Percentiles rank a stretch among this genome's conserved stretches.
Evolutionary conservation across 1,140 invertebrate species (phyloP).

Genomic region (Phymastichus coffea): DNA sequence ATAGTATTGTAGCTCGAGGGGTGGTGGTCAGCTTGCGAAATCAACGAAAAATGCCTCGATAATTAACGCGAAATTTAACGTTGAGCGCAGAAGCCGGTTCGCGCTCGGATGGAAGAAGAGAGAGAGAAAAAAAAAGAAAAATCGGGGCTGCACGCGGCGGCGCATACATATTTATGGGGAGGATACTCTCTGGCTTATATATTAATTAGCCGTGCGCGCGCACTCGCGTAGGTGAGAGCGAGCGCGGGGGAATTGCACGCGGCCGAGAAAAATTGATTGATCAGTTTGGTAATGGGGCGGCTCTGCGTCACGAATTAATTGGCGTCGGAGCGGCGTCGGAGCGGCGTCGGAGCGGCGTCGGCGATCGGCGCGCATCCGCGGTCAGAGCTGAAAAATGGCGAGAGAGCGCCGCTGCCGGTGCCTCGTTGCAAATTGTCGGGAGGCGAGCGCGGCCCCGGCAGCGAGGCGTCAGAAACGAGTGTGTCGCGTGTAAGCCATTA

Average conservation of each 20-base stretch:
- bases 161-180: conserved; percentile 46
- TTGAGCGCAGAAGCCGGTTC: no score
- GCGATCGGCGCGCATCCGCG: no score
- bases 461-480: conserved; percentile 13
- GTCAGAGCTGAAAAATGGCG: no score
- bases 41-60: conserved; percentile 8
- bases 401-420: no score
- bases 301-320: no score
- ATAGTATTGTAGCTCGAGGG: no score
- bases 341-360: no score
- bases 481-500: conserved; percentile 30
- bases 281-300: conserved; percentile 17
- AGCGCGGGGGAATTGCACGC: neutral
- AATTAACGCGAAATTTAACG: conserved; percentile 23
- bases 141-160: neutral
- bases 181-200: conserved; percentile 33
- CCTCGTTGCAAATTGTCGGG: no score
- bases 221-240: neutral
- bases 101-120: neutral
- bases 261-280: conserved; percentile 25
- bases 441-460: no score
- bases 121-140: neutral
- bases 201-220: conserved; percentile 42
- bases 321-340: no score
- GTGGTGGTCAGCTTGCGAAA: no score